A percentile compares a stretch with the other conserved stretches of the same genome.
Conservation (phyloP, 2,888 invertebrate genomes). For the Oscheius sp. region DNA sequence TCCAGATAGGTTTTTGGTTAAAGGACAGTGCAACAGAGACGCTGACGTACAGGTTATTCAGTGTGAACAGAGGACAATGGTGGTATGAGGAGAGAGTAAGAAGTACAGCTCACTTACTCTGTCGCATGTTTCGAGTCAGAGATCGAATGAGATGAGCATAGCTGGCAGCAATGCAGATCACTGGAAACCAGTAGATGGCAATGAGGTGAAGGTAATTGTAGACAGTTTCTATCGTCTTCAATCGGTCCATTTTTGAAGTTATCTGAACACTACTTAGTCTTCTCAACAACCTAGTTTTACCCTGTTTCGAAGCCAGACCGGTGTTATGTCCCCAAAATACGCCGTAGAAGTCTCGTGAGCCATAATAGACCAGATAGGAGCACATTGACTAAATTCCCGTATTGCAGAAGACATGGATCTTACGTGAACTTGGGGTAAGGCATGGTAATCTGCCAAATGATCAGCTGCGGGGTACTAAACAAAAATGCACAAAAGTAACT, state of each 20-base stretch:
- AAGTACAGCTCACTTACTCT: too few relatives aligned
- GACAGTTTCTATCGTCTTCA: conserved; percentile 24
- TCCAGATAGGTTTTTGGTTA: too few relatives aligned
- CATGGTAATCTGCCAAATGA: conserved; percentile 63
- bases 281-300: too few relatives aligned
- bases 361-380: conserved; percentile 60
- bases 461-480: conserved; percentile 63
- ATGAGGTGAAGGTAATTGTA: neutral
- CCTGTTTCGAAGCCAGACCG: neutral
- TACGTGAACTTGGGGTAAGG: conserved; percentile 64
- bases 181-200: neutral
- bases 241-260: conserved; percentile 26
- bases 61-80: too few relatives aligned
- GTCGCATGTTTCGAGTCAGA: neutral
- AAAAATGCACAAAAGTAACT: conserved; percentile 63
- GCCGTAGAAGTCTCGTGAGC: conserved; percentile 39
- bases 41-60: too few relatives aligned
- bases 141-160: neutral
- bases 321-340: neutral
- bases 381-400: conserved; percentile 46
- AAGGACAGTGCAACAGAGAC: too few relatives aligned
- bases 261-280: neutral
- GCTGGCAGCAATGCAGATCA: neutral
- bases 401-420: conserved; percentile 12
- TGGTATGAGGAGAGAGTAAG: too few relatives aligned